A percentile compares a stretch with the other conserved stretches of the same genome.
Evolutionary conservation across 1,140 invertebrate species (phyloP).

Genomic region (Orussus abietinus): DNA sequence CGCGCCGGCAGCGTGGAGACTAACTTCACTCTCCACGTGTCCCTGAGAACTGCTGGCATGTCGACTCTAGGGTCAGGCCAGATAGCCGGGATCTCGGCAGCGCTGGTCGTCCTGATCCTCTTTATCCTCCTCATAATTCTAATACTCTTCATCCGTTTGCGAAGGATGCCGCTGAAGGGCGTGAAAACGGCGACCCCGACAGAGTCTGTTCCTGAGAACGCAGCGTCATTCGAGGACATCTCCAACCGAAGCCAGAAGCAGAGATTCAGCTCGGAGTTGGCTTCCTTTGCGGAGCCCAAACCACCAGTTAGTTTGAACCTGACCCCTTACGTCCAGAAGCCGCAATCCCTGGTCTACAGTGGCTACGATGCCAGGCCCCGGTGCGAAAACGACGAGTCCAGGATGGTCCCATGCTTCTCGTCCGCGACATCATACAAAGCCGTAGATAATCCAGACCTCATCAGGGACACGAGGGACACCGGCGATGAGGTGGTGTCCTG

Average conservation of each 20-base stretch:
- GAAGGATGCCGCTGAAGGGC: slow-evolving; percentile 66
- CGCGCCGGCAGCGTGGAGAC: slow-evolving; percentile 86
- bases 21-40: slow-evolving; percentile 84
- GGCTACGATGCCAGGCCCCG: background rate
- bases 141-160: slow-evolving; percentile 67
- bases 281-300: slow-evolving; percentile 36
- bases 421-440: slow-evolving; percentile 65
- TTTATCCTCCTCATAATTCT: slow-evolving; percentile 71
- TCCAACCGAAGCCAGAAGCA: too few species aligned
- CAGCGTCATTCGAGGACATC: too few species aligned
- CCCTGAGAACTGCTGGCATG: slow-evolving; percentile 70
- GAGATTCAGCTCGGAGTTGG: too few species aligned
- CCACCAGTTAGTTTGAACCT: slow-evolving; percentile 35
- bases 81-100: slow-evolving; percentile 80
- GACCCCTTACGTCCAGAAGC: slow-evolving; percentile 40
- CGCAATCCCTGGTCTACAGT: slow-evolving; percentile 17
- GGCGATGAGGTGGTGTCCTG: slow-evolving; percentile 33
- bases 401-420: slow-evolving; percentile 60
- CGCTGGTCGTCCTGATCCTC: slow-evolving; percentile 73
- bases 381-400: slow-evolving; percentile 25
- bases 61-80: slow-evolving; percentile 77
- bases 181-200: slow-evolving; percentile 71
- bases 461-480: slow-evolving; percentile 65
- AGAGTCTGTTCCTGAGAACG: slow-evolving; percentile 59
- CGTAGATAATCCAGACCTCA: slow-evolving; percentile 77